Conservation (phyloP, 1,140 invertebrate genomes). For the Frieseomelitta varia region DNA sequence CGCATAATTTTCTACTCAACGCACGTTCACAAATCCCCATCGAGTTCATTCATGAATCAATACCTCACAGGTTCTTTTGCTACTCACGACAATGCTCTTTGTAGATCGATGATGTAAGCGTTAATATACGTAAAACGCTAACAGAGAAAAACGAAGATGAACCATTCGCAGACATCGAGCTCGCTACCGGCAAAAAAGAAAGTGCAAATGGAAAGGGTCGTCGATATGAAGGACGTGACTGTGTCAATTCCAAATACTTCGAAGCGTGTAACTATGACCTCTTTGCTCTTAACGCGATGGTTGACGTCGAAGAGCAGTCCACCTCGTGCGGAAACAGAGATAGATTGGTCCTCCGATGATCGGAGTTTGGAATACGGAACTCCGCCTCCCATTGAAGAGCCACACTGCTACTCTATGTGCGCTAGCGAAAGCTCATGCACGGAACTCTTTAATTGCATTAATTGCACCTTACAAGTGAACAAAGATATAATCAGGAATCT, state of each 20-base stretch:
- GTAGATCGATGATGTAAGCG: slow-evolving; percentile 45
- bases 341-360: slow-evolving; percentile 54
- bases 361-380: slow-evolving; percentile 87
- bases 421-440: slow-evolving; percentile 87
- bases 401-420: slow-evolving; percentile 86
- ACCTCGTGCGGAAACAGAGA: slow-evolving; percentile 31
- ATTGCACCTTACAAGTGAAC: slow-evolving; percentile 84
- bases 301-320: slow-evolving; percentile 55
- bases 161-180: slow-evolving; percentile 34
- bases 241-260: slow-evolving; percentile 43
- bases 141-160: slow-evolving; percentile 30
- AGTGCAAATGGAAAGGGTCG: slow-evolving; percentile 68
- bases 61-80: too few relatives aligned
- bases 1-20: neutral
- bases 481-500: slow-evolving; percentile 87
- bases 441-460: slow-evolving; percentile 83
- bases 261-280: slow-evolving; percentile 67
- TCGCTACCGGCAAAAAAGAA: slow-evolving; percentile 60
- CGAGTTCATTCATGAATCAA: slow-evolving; percentile 3
- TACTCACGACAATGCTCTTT: slow-evolving; percentile 34
- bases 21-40: neutral
- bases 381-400: slow-evolving; percentile 87
- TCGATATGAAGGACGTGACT: slow-evolving; percentile 70
- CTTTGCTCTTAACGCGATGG: slow-evolving; percentile 73
- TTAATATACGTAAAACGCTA: neutral